These are phyloP conservation scores for Quiscalus mexicanus DNA, from an alignment of 2,113 vertebrate genomes.

Conservation along the genomic window DNA sequence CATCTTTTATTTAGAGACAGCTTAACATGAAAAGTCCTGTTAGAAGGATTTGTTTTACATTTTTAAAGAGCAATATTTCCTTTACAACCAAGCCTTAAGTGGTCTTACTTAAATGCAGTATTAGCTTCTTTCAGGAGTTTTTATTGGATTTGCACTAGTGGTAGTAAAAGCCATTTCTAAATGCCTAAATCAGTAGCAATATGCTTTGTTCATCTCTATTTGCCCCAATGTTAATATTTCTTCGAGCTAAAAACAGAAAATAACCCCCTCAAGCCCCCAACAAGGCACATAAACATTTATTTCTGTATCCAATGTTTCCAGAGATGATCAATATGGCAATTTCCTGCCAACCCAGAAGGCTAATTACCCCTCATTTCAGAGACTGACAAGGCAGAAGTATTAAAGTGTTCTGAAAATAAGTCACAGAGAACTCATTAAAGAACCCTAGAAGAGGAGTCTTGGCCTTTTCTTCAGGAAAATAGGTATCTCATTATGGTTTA, in stretches of 20 bases:
- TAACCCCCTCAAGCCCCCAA: background rate
- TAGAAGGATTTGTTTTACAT: slow-evolving; percentile 58
- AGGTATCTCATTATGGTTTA: background rate
- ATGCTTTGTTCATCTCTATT: background rate
- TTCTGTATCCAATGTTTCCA: background rate
- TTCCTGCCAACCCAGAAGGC: slow-evolving; percentile 26
- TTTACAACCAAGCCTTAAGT: slow-evolving; percentile 23
- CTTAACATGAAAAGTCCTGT: slow-evolving; percentile 45
- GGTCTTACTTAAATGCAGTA: slow-evolving; percentile 13
- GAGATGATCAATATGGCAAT: slow-evolving; percentile 38
- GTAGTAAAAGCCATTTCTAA: background rate
- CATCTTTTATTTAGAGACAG: slow-evolving; percentile 66
- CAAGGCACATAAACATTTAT: background rate
- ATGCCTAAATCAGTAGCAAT: background rate
- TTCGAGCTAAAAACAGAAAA: background rate
- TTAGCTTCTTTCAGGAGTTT: background rate
- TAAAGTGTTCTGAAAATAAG: background rate
- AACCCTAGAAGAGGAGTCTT: background rate
- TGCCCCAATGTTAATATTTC: background rate
- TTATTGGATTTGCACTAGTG: background rate
- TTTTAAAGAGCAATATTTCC: slow-evolving; percentile 55
- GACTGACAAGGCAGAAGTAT: background rate
- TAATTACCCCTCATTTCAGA: slow-evolving; percentile 39
- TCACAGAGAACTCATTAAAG: background rate
- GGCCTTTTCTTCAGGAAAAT: background rate